Base-by-base conservation (phyloP, 2,888 invertebrate species). In the Heliconius ethilla region DNA sequence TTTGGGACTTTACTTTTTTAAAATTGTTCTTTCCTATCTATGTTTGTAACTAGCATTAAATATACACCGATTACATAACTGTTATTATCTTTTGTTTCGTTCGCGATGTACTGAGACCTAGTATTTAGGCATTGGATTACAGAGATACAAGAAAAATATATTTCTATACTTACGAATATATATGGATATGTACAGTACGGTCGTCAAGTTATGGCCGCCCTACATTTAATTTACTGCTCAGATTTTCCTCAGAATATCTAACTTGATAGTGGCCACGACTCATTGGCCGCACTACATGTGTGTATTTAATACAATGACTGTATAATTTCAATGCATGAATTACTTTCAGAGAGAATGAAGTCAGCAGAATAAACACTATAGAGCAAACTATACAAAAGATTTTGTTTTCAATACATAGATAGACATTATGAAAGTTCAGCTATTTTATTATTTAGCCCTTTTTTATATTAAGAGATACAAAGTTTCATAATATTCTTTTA, bases 351-450 rank as follows among this genome's bases (percentile, higher is more conserved):
- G 40, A 22, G 27, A 63, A 74, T 62, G 62, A 74, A 74, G 63
- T 15, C 63, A 63, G 59, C 3, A 29, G 59, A 74, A 40, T 63
- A 74, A 74, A 74, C 25, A 62, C 37, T 40, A 10, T 63, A 40
- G 40, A 63, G 22, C 62, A 6, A 37, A 74, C 74, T 25, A 22
- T 74, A 40, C 63, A 74, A 74, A 63, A 63, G 3, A 27, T 59
- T 33, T 29, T 22, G n/a, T 70, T 72, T 72, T 72, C 33, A 72
- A 72, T 72, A 72, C 33, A 72, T 59, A 72, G 25, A 72, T 72
- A 72, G 59, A 72, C 40, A 63, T 3, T 63, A 74, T 63, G 27
- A 40, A 63, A 40, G 40, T 74, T 45, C 27, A 27, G 37, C 63
- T 45, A 63, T 74, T 74, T 63, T 74, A 25, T 63, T 74, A 63